phyloP scores from a whole-genome alignment of 1,140 invertebrate species.

The Mizuhopecten yessoensis region DNA sequence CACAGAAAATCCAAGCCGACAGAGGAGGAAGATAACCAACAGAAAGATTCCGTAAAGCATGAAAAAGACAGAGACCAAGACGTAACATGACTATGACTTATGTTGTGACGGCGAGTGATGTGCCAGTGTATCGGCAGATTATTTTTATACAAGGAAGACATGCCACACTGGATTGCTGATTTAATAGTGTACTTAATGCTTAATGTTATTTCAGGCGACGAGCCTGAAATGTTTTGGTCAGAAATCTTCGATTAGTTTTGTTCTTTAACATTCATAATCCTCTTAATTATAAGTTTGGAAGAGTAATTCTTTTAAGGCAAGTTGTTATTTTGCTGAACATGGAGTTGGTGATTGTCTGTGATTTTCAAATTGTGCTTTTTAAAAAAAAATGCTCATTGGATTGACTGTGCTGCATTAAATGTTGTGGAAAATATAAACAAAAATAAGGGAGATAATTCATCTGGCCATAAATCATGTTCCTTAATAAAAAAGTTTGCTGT shows the following conservation, averaged over 20 bases:
- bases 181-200: not conserved
- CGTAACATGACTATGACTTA: not conserved
- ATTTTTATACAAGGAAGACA: not conserved
- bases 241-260: not conserved
- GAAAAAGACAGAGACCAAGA: slow-evolving; percentile 14
- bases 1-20: slow-evolving; percentile 2
- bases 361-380: not conserved
- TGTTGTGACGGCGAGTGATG: not conserved
- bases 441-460: not conserved
- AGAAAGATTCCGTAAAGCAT: not conserved
- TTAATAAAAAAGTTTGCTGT: too few relatives aligned
- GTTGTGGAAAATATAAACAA: too few relatives aligned
- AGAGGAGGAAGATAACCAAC: not conserved
- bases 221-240: not conserved
- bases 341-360: slow-evolving; percentile 11
- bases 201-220: not conserved
- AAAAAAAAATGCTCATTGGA: not conserved
- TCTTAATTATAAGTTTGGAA: not conserved
- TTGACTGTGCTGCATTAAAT: slow-evolving; percentile 14
- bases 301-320: not conserved
- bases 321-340: not conserved
- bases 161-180: not conserved
- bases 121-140: not conserved
- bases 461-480: not conserved
- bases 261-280: not conserved